Conservation (phyloP, 1,140 invertebrate species). For the Euwallacea similis region DNA sequence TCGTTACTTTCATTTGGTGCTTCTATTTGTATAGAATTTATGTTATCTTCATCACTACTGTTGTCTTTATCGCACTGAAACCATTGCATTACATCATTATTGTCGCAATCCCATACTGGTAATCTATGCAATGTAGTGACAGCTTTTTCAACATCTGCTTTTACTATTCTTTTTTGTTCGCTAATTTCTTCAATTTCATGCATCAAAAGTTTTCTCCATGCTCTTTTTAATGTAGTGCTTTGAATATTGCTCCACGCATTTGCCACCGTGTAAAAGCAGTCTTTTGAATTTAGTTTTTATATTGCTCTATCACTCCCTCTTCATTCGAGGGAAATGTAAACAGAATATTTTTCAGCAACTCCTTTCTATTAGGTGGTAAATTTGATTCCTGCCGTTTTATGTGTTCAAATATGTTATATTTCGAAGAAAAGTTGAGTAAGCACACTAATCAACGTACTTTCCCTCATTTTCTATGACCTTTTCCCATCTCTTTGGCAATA, state of each 20-base stretch:
- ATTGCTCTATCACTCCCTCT: background rate
- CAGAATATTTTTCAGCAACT: background rate
- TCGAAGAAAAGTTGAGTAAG: no score
- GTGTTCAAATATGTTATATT: no score
- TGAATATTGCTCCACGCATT: background rate
- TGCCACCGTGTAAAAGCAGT: background rate
- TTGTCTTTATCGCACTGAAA: background rate
- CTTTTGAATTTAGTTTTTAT: background rate
- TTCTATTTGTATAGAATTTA: background rate
- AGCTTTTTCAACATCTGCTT: background rate
- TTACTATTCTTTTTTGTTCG: background rate
- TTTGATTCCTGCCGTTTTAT: no score
- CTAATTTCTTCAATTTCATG: no score
- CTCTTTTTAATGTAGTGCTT: background rate
- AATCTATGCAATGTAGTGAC: background rate
- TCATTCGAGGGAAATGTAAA: background rate
- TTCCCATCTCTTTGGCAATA: no score
- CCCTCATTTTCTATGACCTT: no score
- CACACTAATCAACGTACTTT: no score
- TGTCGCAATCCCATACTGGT: background rate
- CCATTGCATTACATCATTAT: background rate
- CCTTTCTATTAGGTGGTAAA: background rate
- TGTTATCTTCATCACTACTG: constrained; percentile 2
- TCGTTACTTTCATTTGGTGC: background rate
- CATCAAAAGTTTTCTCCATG: no score